Percentiles rank a stretch among this genome's conserved stretches.
These are phyloP conservation scores for Callionymus lyra DNA, from an alignment of 2,113 vertebrate genomes.

Conservation along the genomic window DNA sequence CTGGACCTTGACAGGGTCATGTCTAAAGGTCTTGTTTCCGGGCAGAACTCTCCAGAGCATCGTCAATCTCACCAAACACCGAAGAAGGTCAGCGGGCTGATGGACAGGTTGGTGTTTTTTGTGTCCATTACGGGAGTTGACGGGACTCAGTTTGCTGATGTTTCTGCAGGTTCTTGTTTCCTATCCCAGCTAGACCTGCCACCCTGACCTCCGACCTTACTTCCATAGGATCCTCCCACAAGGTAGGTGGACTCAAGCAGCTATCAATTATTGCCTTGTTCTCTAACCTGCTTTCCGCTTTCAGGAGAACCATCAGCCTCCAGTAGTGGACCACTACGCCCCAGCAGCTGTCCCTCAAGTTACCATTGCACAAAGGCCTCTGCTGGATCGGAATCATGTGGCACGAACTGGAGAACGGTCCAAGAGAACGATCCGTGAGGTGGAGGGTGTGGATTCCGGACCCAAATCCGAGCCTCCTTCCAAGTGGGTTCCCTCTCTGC, in stretches of 20 bases:
- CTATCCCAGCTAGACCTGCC: conserved; percentile 7
- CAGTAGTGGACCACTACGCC: too few relatives aligned
- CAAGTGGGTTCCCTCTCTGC: background rate
- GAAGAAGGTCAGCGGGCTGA: conserved; percentile 30
- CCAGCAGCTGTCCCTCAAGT: background rate
- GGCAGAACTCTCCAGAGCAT: background rate
- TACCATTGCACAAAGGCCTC: conserved; percentile 7
- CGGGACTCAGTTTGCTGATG: conserved; percentile 28
- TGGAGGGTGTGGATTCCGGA: conserved; percentile 1
- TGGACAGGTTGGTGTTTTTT: background rate
- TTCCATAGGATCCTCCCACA: conserved; percentile 38
- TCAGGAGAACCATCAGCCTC: conserved; percentile 59
- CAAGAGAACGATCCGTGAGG: conserved; percentile 45
- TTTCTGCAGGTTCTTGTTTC: conserved; percentile 55
- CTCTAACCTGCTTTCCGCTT: conserved; percentile 4
- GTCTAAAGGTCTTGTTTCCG: too few relatives aligned
- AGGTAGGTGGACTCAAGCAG: conserved; percentile 25
- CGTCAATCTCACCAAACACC: background rate
- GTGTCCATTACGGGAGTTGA: conserved; percentile 5
- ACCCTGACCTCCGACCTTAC: conserved; percentile 22
- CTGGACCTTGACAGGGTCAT: too few relatives aligned
- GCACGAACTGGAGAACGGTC: background rate
- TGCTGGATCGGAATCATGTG: background rate
- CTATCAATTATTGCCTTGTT: background rate
- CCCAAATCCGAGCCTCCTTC: conserved; percentile 9